These are phyloP conservation scores for Lathamus discolor DNA, from an alignment of 2,113 vertebrate species.

Conservation along the genomic window DNA sequence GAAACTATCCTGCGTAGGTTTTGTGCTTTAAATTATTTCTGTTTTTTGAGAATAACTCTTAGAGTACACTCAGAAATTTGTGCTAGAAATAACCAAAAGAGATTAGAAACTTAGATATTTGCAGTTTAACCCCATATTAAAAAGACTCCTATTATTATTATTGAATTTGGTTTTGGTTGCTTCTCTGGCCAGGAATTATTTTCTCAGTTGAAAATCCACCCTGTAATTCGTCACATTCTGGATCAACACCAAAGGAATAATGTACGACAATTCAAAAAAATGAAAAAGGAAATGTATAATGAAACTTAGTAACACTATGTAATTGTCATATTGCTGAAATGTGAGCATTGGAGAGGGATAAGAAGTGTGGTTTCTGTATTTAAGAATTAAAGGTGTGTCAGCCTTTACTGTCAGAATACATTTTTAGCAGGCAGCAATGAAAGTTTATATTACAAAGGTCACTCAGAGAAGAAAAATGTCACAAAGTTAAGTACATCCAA, in stretches of 20 bases:
- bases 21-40: neutral
- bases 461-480: constrained; percentile 74
- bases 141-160: neutral
- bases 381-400: constrained; percentile 66
- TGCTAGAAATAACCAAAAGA: neutral
- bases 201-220: neutral
- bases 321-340: neutral
- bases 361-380: neutral
- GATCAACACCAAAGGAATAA: constrained; percentile 45
- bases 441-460: constrained; percentile 82
- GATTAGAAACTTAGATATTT: neutral
- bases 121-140: neutral
- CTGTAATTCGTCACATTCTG: neutral
- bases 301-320: neutral
- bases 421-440: constrained; percentile 52
- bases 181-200: neutral
- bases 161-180: neutral
- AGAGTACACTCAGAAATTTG: neutral
- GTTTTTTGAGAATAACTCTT: neutral
- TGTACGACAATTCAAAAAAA: constrained; percentile 15
- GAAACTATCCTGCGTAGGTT: neutral
- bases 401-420: constrained; percentile 65
- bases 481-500: constrained; percentile 75
- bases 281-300: neutral
- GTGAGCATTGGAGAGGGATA: neutral